These are phyloP conservation scores for Crotalus viridis DNA, from an alignment of 2,113 vertebrate genomes.

Conservation along the genomic window DNA sequence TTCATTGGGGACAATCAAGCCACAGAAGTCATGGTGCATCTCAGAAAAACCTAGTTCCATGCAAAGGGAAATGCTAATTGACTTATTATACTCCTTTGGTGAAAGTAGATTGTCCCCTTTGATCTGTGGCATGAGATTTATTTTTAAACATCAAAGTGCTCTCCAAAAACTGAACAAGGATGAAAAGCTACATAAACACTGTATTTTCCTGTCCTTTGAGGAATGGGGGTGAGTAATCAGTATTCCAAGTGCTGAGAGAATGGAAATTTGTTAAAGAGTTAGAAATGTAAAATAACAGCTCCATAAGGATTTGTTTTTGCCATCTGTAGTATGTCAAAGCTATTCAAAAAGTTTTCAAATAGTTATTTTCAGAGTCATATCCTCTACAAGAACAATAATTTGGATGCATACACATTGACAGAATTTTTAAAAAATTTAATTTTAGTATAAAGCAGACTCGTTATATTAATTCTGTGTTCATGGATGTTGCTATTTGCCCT, in stretches of 20 bases:
- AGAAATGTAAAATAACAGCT: slow-evolving; percentile 41
- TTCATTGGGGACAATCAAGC: slow-evolving; percentile 34
- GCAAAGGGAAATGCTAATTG: slow-evolving; percentile 56
- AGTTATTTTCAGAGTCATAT: not conserved
- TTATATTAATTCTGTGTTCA: not conserved
- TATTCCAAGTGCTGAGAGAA: slow-evolving; percentile 46
- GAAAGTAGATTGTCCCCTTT: slow-evolving; percentile 64
- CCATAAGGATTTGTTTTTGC: slow-evolving; percentile 23
- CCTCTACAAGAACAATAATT: not conserved
- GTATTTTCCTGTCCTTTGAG: slow-evolving; percentile 51
- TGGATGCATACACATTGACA: not conserved
- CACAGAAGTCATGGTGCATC: slow-evolving; percentile 17
- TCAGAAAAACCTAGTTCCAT: not conserved
- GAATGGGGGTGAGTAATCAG: slow-evolving; percentile 22
- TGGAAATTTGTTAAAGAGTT: slow-evolving; percentile 11
- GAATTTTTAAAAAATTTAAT: not conserved
- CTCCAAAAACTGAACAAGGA: slow-evolving; percentile 61
- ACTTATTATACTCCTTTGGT: slow-evolving; percentile 54
- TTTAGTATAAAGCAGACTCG: not conserved
- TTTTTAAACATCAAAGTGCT: slow-evolving; percentile 70
- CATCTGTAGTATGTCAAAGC: slow-evolving; percentile 43
- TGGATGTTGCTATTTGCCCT: not conserved
- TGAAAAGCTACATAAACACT: slow-evolving; percentile 47
- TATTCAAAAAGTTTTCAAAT: not conserved
- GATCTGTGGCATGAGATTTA: slow-evolving; percentile 64